Base-by-base conservation (phyloP, 2,888 invertebrate genomes). In the Strigamia crassipes region DNA sequence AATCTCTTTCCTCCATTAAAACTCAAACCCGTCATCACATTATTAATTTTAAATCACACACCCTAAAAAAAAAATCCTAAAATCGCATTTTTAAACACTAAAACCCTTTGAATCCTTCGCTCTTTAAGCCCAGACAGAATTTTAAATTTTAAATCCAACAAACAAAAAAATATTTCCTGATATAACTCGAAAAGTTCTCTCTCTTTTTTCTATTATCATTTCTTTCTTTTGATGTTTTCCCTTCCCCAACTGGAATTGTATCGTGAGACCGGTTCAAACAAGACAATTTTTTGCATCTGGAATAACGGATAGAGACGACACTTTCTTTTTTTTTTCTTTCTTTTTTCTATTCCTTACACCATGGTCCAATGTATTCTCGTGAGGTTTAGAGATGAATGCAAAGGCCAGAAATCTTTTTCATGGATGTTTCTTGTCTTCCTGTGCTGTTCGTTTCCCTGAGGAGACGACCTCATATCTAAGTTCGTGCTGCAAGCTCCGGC, bases 321-420 rank as follows among this genome's bases (percentile, higher is more conserved):
- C 73, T 73, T 73, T 1, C 31, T 73, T 73, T n/a, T 66, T 66
- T 15, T 15, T 66, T 15, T 66, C 23, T 1, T 66, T 66, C 15
- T 31, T 13, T 73, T 31, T 23, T 73, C 23, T 31, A 73, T 31
- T 31, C 31, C 23, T 73, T 31, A 31, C 66, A 61, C 1, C 46
- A 46, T 13, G 18, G 73, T 73, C 73, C 73, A 73, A 73, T 73
- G 73, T 27, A 73, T 73, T 27, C 73, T 73, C 73, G 31, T 12
- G 73, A 73, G 73, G 73, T 31, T 15, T 31, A 73, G n/a, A 73
- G 73, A 73, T 27, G 73, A 73, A 73, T 73, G 73, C 73, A 73
- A 73, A 15, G 73, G 31, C 73, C 31, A 73, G 73, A 73, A 73
- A 73, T 73, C 73, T 73, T 73, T 73, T 73, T 73, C 73, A 73